Base-by-base conservation (phyloP, 53 echinoderm and acorn worm species). In the Echinometra lucunter region DNA sequence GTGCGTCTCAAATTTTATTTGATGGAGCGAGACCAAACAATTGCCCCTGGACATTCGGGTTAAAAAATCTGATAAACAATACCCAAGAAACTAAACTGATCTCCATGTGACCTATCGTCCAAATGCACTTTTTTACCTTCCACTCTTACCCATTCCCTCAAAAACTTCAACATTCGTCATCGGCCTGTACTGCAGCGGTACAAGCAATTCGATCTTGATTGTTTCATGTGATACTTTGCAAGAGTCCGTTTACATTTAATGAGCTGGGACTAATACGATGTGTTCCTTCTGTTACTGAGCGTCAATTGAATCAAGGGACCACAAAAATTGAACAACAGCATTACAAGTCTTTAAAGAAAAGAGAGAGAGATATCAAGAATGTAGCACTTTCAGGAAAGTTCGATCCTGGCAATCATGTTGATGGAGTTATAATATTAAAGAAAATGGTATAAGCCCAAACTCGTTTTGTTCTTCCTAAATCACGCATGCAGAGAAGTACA, bases 21-120 rank as follows among this genome's bases (percentile, higher is more conserved):
- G 94, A 94, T 94, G 55, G 94, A 94, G 60, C 67, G 94, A 94
- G 83, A 83, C 94, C 85, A 94, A 94, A 94, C 94, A 94, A 94
- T 83, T 94, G 94, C 94, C 94, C 83, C 60, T 94, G 94, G 94
- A 94, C 82, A 94, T 58, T 83, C 58, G 63, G 38, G 83, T 83
- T 83, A 94, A 94, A 82, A 94, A 94, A 94, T 94, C 94, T 83
- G 85, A 94, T 82, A 58, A 94, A 94, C 85, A 94, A 83, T 82
- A 94, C 85, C 85, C 60, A 23, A 40, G 85, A 94, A 83, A 83
- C 82, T 78, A 30, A 45, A 92, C 49, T 75, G 75, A 92, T 92
- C 92, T 92, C 44, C 78, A 56, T 34, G 72, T 49, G 78, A 74
- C 92, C 92, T 47, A 49, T 44, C n/a, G 57, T 85, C 30, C 57